A percentile compares a stretch with the other conserved stretches of the same genome.
Conservation (phyloP, 2,797 vertebrate genomes). For the Falco biarmicus region DNA sequence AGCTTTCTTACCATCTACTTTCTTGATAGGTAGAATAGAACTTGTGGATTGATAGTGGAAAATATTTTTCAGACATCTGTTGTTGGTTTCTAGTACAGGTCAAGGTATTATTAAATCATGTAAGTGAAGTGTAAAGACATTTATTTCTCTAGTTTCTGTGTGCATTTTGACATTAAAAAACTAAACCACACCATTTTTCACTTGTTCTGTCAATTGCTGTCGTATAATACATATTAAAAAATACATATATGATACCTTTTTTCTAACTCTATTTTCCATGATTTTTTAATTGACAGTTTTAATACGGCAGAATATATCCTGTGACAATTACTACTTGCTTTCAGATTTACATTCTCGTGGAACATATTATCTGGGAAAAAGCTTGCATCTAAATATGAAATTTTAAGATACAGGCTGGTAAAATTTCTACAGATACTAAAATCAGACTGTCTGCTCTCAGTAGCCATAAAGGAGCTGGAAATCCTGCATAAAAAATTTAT, state of each 20-base stretch:
- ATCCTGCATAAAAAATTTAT: background rate
- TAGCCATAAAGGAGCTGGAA: background rate
- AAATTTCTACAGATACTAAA: background rate
- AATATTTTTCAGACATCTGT: background rate
- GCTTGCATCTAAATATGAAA: background rate
- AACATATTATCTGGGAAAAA: background rate
- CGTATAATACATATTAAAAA: background rate
- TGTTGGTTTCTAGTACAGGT: background rate
- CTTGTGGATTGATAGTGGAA: background rate
- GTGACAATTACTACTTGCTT: background rate
- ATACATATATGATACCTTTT: background rate
- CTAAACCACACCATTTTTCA: rapidly evolving
- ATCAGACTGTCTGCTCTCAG: background rate
- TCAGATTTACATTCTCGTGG: background rate
- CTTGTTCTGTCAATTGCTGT: background rate
- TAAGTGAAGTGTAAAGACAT: background rate
- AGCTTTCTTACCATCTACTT: background rate
- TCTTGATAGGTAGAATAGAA: background rate
- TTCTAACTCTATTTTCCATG: background rate
- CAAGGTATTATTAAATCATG: background rate
- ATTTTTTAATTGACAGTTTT: background rate
- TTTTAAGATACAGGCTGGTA: background rate
- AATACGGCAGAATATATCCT: background rate
- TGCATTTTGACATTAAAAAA: background rate
- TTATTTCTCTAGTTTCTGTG: background rate